These are phyloP conservation scores for Gymnogyps californianus DNA, from an alignment of 2,113 vertebrate species.

Conservation along the genomic window DNA sequence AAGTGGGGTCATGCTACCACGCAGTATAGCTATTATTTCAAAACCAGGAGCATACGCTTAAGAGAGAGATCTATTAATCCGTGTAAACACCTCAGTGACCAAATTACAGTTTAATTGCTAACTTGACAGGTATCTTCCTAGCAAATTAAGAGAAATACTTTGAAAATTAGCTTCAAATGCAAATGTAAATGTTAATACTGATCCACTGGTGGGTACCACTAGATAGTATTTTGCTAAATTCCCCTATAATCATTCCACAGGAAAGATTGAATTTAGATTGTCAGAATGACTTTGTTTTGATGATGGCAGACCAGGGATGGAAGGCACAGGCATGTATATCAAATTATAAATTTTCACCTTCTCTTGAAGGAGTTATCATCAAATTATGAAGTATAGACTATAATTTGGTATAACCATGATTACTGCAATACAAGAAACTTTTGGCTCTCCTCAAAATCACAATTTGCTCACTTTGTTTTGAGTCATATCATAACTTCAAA, in stretches of 20 bases:
- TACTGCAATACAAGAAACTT: neutral
- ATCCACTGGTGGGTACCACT: slow-evolving; percentile 9
- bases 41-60: slow-evolving; percentile 48
- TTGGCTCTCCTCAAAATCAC: neutral
- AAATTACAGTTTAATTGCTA: slow-evolving; percentile 68
- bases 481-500: neutral
- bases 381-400: neutral
- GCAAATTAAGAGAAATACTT: slow-evolving; percentile 50
- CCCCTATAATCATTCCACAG: neutral
- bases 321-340: neutral
- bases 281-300: slow-evolving; percentile 13
- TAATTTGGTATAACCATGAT: neutral
- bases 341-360: neutral
- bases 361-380: neutral
- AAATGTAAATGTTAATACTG: slow-evolving; percentile 47
- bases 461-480: neutral
- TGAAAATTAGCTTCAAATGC: slow-evolving; percentile 54
- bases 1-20: slow-evolving; percentile 72
- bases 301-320: neutral
- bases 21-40: slow-evolving; percentile 71
- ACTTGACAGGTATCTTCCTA: slow-evolving; percentile 53
- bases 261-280: neutral
- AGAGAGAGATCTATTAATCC: slow-evolving; percentile 68
- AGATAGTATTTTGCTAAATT: slow-evolving; percentile 3
- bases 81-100: slow-evolving; percentile 67